Conservation (phyloP, 1,140 invertebrate genomes). For the Saccostrea cuccullata region DNA sequence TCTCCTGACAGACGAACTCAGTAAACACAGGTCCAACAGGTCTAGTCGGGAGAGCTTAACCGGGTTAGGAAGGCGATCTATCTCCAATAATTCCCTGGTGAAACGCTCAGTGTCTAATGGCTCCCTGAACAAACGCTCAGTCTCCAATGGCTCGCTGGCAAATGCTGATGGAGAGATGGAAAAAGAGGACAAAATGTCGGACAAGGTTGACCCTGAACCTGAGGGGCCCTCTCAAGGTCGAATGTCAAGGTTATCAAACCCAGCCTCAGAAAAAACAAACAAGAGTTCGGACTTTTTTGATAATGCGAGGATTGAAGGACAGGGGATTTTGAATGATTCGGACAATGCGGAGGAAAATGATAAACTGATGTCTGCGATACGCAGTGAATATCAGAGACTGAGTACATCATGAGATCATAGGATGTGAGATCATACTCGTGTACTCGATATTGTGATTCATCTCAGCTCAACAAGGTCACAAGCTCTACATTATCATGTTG, state of each 20-base stretch:
- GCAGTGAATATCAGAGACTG: background rate
- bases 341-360: slow-evolving; percentile 33
- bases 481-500: background rate
- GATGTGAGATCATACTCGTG: background rate
- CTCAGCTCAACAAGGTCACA: background rate
- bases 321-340: background rate
- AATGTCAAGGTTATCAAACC: background rate
- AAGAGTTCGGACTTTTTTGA: slow-evolving; percentile 37
- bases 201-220: background rate
- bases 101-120: background rate
- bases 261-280: background rate
- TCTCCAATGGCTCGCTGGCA: background rate
- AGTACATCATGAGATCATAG: background rate
- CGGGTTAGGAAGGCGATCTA: background rate
- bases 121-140: background rate
- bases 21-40: background rate
- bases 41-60: slow-evolving; percentile 11
- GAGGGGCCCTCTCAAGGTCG: background rate
- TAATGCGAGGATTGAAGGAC: slow-evolving; percentile 27
- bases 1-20: background rate
- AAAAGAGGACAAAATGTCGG: slow-evolving; percentile 10
- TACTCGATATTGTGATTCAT: background rate
- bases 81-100: background rate
- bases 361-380: slow-evolving; percentile 15
- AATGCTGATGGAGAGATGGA: background rate